Evolutionary conservation across 2,113 vertebrate species (phyloP).

Genomic region (Campylomormyrus tamandua): DNA sequence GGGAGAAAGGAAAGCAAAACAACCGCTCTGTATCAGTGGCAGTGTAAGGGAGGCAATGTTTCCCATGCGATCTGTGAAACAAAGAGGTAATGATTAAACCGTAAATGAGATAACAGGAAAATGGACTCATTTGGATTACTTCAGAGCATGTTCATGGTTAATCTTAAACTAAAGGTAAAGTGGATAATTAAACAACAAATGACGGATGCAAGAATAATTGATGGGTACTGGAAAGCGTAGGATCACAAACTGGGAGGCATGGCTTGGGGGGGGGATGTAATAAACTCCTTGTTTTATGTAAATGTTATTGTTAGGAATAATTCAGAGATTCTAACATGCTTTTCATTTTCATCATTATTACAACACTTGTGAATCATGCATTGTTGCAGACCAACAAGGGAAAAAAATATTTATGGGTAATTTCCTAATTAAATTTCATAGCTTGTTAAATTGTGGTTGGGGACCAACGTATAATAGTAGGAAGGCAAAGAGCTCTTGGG

Average conservation of each 20-base stretch:
- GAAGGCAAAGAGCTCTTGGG: not conserved
- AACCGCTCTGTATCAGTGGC: not conserved
- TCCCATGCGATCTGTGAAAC: not conserved
- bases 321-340: not conserved
- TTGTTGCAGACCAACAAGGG: not conserved
- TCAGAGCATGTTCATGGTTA: not conserved
- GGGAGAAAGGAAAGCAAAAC: not conserved
- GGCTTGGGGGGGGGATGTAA: not conserved
- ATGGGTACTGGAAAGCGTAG: not conserved
- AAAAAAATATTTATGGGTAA: not conserved
- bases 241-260: not conserved
- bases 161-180: not conserved
- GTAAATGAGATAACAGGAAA: not conserved
- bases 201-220: not conserved
- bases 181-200: not conserved
- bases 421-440: not conserved
- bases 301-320: not conserved
- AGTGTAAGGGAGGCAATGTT: not conserved
- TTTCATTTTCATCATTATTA: constrained; percentile 25
- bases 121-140: not conserved
- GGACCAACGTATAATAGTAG: not conserved
- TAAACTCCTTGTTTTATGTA: not conserved
- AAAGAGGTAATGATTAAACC: not conserved
- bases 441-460: constrained; percentile 12
- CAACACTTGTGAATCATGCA: constrained; percentile 4